Evolutionary conservation across 2,888 invertebrate genomes (phyloP).

Genomic region (Syrphus vitripennis): DNA sequence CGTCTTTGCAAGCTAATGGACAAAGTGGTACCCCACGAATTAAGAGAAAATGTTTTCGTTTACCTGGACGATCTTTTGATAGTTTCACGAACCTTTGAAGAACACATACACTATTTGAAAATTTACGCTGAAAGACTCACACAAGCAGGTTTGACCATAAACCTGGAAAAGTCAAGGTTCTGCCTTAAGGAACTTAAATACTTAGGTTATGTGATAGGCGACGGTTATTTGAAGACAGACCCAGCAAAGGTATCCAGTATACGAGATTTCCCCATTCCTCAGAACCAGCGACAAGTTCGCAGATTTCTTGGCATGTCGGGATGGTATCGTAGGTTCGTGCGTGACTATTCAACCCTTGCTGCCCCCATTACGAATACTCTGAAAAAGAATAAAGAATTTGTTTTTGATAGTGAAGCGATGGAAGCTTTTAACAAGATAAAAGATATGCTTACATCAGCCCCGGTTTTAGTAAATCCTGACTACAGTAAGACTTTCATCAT

Average conservation of each 20-base stretch:
- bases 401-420: neutral
- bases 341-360: constrained; percentile 40
- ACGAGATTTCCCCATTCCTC: neutral
- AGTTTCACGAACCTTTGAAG: constrained; percentile 32
- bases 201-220: constrained; percentile 38
- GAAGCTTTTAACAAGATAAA: neutral
- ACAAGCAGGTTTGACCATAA: constrained; percentile 38
- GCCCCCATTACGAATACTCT: constrained; percentile 24
- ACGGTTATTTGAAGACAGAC: constrained; percentile 7
- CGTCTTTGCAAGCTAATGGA: constrained; percentile 51
- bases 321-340: constrained; percentile 66
- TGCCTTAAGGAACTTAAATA: constrained; percentile 30
- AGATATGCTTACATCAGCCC: neutral
- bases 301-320: constrained; percentile 68
- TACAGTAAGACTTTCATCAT: constrained; percentile 20
- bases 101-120: constrained; percentile 12
- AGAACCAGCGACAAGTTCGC: constrained; percentile 52
- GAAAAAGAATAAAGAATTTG: neutral
- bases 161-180: constrained; percentile 37
- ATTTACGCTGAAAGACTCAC: constrained; percentile 12
- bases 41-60: constrained; percentile 50
- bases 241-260: constrained; percentile 13
- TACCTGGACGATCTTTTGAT: constrained; percentile 58
- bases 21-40: constrained; percentile 37
- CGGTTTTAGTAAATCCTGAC: constrained; percentile 2